A percentile compares a stretch with the other conserved stretches of the same genome.
These are phyloP conservation scores for Cantharis nigra DNA, from an alignment of 2,888 invertebrate genomes.

Conservation along the genomic window DNA sequence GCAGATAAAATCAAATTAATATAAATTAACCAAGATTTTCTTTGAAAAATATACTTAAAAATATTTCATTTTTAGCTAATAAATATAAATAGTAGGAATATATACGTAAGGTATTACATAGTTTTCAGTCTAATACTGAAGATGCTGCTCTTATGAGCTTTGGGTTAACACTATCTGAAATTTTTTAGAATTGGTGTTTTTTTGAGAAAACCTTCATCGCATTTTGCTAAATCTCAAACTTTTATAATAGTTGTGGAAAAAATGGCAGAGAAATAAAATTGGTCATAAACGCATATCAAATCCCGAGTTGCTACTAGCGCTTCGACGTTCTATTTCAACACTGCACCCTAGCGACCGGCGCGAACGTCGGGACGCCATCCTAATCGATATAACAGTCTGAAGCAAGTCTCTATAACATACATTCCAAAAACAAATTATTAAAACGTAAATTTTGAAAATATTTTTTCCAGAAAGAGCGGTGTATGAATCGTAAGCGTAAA, in stretches of 20 bases:
- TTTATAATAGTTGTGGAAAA: background rate
- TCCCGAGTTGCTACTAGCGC: slow-evolving; percentile 36
- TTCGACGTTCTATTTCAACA: slow-evolving; percentile 38
- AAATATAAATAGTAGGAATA: background rate
- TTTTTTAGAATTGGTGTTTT: background rate
- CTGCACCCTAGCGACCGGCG: slow-evolving; percentile 47
- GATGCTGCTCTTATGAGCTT: background rate
- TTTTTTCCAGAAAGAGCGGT: slow-evolving; percentile 1
- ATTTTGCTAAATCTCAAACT: slow-evolving; percentile 1
- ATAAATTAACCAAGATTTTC: background rate
- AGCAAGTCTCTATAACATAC: slow-evolving; percentile 47
- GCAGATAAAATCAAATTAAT: background rate
- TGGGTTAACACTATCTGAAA: background rate
- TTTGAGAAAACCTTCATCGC: background rate
- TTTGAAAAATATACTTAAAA: background rate
- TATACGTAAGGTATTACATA: background rate
- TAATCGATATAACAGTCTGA: slow-evolving; percentile 53
- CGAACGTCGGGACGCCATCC: slow-evolving; percentile 45
- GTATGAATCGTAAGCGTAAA: background rate
- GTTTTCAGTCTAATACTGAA: background rate
- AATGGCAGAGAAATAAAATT: slow-evolving; percentile 11
- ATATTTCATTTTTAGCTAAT: background rate
- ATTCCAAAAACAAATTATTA: slow-evolving; percentile 32
- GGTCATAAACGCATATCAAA: slow-evolving; percentile 17
- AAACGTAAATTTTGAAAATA: slow-evolving; percentile 22